A percentile compares a stretch with the other conserved stretches of the same genome.
These are phyloP conservation scores for Hypomecis atomaria DNA, from an alignment of 2,888 invertebrate genomes.

Conservation along the genomic window DNA sequence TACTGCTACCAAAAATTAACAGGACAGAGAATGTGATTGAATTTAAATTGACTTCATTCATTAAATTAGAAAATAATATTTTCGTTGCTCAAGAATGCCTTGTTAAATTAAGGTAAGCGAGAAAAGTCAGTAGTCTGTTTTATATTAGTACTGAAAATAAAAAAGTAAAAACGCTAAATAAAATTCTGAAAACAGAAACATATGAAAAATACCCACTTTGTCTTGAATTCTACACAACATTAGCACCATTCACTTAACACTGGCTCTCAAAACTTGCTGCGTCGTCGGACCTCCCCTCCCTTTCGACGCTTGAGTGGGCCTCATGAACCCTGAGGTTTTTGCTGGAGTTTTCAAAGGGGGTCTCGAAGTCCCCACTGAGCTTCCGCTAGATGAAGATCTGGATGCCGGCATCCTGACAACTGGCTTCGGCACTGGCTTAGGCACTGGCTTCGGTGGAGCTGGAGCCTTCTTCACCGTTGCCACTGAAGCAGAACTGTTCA, in stretches of 20 bases:
- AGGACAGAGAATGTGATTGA: too few species aligned
- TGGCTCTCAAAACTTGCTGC: conserved; percentile 63
- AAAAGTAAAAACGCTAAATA: neutral
- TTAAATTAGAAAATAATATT: too few species aligned
- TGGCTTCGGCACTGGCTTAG: conserved; percentile 78
- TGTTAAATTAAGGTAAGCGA: neutral
- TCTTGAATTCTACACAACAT: neutral
- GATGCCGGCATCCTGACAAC: conserved; percentile 75
- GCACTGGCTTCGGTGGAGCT: conserved; percentile 69
- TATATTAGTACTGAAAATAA: neutral
- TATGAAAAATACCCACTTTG: neutral
- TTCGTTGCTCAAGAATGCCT: neutral
- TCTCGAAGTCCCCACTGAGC: conserved; percentile 79
- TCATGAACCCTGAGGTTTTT: conserved; percentile 89
- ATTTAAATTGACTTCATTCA: too few species aligned
- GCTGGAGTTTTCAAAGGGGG: conserved; percentile 68
- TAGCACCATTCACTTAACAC: conserved; percentile 59
- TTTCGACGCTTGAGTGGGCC: conserved; percentile 93
- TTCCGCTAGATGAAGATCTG: conserved; percentile 77
- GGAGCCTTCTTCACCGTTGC: conserved; percentile 91
- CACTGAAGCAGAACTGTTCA: conserved; percentile 92
- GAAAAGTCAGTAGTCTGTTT: neutral
- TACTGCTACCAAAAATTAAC: too few species aligned
- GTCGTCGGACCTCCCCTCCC: conserved; percentile 84
- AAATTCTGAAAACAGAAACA: neutral